Evolutionary conservation across 1,140 invertebrate genomes (phyloP).

Genomic region (Tetramorium parvispinum): DNA sequence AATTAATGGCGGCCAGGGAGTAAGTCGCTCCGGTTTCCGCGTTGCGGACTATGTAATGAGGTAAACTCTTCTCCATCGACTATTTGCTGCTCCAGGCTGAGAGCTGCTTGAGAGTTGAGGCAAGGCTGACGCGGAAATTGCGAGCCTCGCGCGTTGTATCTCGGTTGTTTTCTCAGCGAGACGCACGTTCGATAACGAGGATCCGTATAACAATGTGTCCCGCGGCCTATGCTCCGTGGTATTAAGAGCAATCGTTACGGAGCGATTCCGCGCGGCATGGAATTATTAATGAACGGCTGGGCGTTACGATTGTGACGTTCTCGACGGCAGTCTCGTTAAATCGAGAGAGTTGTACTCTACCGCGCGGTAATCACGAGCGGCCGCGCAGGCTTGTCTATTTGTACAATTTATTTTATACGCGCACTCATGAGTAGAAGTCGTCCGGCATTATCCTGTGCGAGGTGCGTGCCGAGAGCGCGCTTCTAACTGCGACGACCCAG

Average conservation of each 20-base stretch:
- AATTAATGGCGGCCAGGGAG: constrained; percentile 76
- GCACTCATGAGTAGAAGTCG: background rate
- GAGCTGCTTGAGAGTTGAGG: constrained; percentile 1
- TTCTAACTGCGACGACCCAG: constrained; percentile 64
- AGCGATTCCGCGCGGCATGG: constrained; percentile 13
- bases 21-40: constrained; percentile 75
- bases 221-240: constrained; percentile 32
- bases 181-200: constrained; percentile 33
- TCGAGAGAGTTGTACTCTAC: constrained; percentile 19
- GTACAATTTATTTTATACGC: constrained; percentile 34
- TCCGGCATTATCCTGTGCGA: constrained; percentile 70
- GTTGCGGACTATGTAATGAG: constrained; percentile 75
- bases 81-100: constrained; percentile 11
- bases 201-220: constrained; percentile 56
- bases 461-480: constrained; percentile 63
- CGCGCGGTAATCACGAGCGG: constrained; percentile 16
- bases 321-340: constrained; percentile 48
- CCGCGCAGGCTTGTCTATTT: constrained; percentile 34
- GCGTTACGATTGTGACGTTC: constrained; percentile 40
- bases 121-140: constrained; percentile 55
- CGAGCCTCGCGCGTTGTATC: constrained; percentile 34
- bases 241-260: constrained; percentile 33
- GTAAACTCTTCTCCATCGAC: constrained; percentile 67
- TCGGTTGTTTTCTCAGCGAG: constrained; percentile 34
- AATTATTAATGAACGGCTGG: constrained; percentile 37